Percentiles rank a stretch among this genome's conserved stretches.
These are phyloP conservation scores for Rhinogobio ventralis DNA, from an alignment of 2,797 vertebrate genomes.

Conservation along the genomic window DNA sequence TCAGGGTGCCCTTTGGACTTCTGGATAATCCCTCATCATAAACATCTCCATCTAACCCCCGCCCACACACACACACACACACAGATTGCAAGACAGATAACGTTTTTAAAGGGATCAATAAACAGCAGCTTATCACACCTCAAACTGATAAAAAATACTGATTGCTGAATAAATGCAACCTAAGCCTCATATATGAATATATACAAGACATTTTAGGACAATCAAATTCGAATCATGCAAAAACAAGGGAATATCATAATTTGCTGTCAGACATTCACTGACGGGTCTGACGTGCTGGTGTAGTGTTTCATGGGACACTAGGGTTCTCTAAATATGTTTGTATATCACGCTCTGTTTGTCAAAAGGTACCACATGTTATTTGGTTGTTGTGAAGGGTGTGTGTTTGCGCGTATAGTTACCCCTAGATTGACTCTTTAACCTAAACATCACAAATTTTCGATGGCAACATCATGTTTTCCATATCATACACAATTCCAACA, in stretches of 20 bases:
- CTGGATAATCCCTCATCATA: slow-evolving; percentile 84
- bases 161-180: slow-evolving; percentile 35
- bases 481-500: slow-evolving; percentile 25
- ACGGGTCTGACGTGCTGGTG: slow-evolving; percentile 45
- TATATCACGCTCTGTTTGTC: slow-evolving; percentile 59
- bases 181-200: slow-evolving; percentile 13
- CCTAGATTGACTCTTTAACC: slow-evolving; percentile 47
- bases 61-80: slow-evolving; percentile 43
- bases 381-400: slow-evolving; percentile 46
- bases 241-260: slow-evolving; percentile 18
- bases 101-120: slow-evolving; percentile 28
- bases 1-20: slow-evolving; percentile 87
- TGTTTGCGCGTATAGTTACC: slow-evolving; percentile 38
- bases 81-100: slow-evolving; percentile 30
- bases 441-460: slow-evolving; percentile 43
- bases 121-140: slow-evolving; percentile 44
- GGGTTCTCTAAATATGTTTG: slow-evolving; percentile 57
- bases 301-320: slow-evolving; percentile 59
- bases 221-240: slow-evolving; percentile 9
- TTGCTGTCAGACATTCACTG: slow-evolving; percentile 16
- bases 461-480: slow-evolving; percentile 28
- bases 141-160: slow-evolving; percentile 28
- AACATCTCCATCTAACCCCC: slow-evolving; percentile 72
- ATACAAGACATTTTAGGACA: slow-evolving; percentile 8
- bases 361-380: slow-evolving; percentile 56